Evolutionary conservation across 2,797 vertebrate species (phyloP).

Genomic region (Notolepis coatsorum): DNA sequence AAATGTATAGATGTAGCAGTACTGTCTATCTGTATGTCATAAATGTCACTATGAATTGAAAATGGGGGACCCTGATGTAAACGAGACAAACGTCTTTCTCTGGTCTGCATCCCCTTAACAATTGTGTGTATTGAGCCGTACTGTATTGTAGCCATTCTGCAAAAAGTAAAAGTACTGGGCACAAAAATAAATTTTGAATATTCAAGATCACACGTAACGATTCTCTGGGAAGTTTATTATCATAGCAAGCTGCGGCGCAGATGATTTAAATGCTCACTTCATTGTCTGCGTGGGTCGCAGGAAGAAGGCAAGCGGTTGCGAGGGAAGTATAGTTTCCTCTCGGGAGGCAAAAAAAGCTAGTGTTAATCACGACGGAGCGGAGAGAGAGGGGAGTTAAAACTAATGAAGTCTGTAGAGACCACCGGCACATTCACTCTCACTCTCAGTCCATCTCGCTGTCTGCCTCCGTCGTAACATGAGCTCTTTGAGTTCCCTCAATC

Average conservation of each 20-base stretch:
- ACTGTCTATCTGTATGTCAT: too few relatives aligned
- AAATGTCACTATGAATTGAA: too few relatives aligned
- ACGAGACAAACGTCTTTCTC: too few relatives aligned
- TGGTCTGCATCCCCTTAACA: too few relatives aligned
- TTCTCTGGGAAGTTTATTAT: slow-evolving; percentile 23
- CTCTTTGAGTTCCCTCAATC: neutral
- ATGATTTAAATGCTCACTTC: slow-evolving; percentile 82
- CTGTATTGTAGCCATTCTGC: too few relatives aligned
- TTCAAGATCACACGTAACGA: neutral
- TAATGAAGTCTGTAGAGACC: slow-evolving; percentile 95
- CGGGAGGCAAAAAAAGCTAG: slow-evolving; percentile 94
- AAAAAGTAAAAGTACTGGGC: neutral
- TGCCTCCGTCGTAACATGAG: neutral
- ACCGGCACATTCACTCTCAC: slow-evolving; percentile 2
- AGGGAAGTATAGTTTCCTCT: slow-evolving; percentile 83
- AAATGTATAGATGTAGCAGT: too few relatives aligned
- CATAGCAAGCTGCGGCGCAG: slow-evolving; percentile 34
- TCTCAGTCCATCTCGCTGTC: slow-evolving; percentile 15
- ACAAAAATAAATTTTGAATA: neutral
- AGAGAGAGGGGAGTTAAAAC: slow-evolving; percentile 93
- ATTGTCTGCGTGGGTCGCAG: slow-evolving; percentile 62
- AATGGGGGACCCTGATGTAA: too few relatives aligned
- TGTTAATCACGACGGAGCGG: slow-evolving; percentile 94
- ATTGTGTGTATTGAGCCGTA: too few relatives aligned
- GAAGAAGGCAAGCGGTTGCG: slow-evolving; percentile 58